A percentile compares a stretch with the other conserved stretches of the same genome.
These are phyloP conservation scores for Metellina segmentata DNA, from an alignment of 2,888 invertebrate species.

Conservation along the genomic window DNA sequence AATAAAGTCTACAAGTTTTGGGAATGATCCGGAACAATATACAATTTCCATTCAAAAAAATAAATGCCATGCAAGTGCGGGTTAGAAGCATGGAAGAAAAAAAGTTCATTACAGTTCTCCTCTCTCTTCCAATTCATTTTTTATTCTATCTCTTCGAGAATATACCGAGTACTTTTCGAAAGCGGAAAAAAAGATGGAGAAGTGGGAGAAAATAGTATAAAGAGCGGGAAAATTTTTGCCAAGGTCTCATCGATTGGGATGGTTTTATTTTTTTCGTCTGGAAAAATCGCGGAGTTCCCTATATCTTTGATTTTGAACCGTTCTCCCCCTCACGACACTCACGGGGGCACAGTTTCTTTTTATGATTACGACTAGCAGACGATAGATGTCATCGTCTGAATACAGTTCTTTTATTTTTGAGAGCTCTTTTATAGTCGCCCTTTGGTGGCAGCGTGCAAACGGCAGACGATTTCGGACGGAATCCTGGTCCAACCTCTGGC, in stretches of 20 bases:
- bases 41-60: constrained; percentile 44
- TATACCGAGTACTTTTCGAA: constrained; percentile 44
- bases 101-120: constrained; percentile 32
- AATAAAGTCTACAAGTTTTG: constrained; percentile 25
- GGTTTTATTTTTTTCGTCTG: constrained; percentile 23
- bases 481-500: constrained; percentile 4
- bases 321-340: constrained; percentile 19
- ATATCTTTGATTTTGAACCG: constrained; percentile 43
- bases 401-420: constrained; percentile 60
- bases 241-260: constrained; percentile 45
- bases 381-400: constrained; percentile 76
- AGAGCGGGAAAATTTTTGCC: constrained; percentile 48
- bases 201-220: constrained; percentile 61
- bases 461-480: constrained; percentile 31
- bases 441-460: constrained; percentile 32
- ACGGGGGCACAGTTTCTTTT: constrained; percentile 55
- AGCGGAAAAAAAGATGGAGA: constrained; percentile 14
- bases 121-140: constrained; percentile 11
- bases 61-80: constrained; percentile 8
- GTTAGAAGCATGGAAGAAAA: neutral
- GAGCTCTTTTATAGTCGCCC: constrained; percentile 62
- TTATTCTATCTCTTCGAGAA: constrained; percentile 32
- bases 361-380: constrained; percentile 72
- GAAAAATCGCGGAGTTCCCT: constrained; percentile 11
- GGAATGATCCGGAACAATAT: constrained; percentile 22